These are phyloP conservation scores for Pelusios castaneus DNA, from an alignment of 2,113 vertebrate species.

Conservation along the genomic window DNA sequence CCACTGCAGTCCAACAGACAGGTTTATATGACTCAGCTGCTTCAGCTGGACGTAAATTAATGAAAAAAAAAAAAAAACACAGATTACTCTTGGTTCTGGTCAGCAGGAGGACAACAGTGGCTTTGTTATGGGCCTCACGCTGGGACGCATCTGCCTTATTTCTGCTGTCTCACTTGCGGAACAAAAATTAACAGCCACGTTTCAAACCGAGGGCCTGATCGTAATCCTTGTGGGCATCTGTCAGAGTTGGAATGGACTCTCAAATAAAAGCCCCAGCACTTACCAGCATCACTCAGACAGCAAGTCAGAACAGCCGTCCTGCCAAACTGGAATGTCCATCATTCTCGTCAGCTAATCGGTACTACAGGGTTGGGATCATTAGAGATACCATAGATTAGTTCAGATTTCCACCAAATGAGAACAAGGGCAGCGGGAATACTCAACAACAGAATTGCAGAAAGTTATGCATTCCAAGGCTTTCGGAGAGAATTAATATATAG, in stretches of 20 bases:
- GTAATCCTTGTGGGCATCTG: not conserved
- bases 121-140: not conserved
- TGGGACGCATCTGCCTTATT: not conserved
- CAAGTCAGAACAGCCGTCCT: not conserved
- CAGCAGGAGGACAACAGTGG: not conserved
- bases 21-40: not conserved
- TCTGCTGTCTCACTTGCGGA: not conserved
- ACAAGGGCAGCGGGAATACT: not conserved
- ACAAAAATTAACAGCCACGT: not conserved
- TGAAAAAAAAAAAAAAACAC: too few species aligned
- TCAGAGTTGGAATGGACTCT: not conserved
- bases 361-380: not conserved
- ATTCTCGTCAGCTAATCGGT: not conserved
- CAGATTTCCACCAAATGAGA: not conserved
- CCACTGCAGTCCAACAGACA: fast-evolving
- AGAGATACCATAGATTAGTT: not conserved
- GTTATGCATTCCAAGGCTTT: not conserved
- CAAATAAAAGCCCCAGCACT: not conserved
- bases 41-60: not conserved
- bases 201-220: not conserved
- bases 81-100: fast-evolving
- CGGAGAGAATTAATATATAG: not conserved
- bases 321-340: not conserved
- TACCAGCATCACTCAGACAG: not conserved
- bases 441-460: not conserved